Percentiles rank a stretch among this genome's conserved stretches.
phyloP scores from a whole-genome alignment of 2,888 invertebrate species.

The Protophormia terraenovae region DNA sequence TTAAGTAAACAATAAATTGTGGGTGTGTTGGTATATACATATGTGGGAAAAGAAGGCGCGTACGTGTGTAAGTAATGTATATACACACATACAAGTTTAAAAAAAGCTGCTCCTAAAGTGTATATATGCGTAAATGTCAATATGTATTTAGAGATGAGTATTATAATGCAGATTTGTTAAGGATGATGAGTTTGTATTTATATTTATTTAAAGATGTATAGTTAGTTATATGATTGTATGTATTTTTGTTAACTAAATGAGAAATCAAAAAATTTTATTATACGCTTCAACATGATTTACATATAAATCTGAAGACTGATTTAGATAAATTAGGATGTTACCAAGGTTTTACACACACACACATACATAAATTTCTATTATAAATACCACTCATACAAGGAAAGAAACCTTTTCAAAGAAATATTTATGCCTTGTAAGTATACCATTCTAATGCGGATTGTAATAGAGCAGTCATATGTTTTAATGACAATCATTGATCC shows the following conservation, averaged over 20 bases:
- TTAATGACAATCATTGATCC: not conserved
- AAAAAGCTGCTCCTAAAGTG: conserved; percentile 18
- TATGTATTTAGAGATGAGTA: not conserved
- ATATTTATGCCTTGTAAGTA: not conserved
- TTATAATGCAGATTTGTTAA: conserved; percentile 12
- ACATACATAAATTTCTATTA: not conserved
- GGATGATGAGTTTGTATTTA: not conserved
- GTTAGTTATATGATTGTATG: not conserved
- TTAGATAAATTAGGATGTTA: conserved; percentile 43
- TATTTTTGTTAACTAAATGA: conserved; percentile 53
- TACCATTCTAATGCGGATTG: not conserved
- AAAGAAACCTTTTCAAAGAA: not conserved
- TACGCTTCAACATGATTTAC: not conserved
- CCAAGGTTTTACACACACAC: conserved; percentile 2
- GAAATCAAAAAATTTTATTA: conserved; percentile 38
- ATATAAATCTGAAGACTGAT: conserved; percentile 28
- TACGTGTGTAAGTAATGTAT: conserved; percentile 60
- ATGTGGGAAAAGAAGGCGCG: not conserved
- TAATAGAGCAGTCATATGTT: conserved; percentile 9
- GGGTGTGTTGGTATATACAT: conserved; percentile 1
- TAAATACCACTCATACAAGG: too few relatives aligned
- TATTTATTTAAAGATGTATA: not conserved
- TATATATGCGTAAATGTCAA: not conserved
- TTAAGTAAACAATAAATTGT: conserved; percentile 13
- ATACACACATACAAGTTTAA: not conserved